Evolutionary conservation across 2,888 invertebrate genomes (phyloP), one percentile per base, ranked within the genome.

Genomic region (Bombylius discolor): DNA sequence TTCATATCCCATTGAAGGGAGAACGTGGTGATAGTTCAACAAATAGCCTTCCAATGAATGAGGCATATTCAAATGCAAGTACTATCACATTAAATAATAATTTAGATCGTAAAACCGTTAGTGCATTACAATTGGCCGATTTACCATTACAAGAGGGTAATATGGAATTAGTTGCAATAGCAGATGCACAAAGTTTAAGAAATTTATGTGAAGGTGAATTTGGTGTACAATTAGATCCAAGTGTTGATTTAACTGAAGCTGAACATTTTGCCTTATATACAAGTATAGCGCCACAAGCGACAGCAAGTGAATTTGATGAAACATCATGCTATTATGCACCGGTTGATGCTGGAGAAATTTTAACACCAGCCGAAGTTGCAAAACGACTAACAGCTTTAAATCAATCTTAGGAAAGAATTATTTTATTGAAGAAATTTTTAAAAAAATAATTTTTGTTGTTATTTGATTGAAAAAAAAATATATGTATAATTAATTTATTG

Each of bases 191-290:
- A 62, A 74, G 75, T 56, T 60, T 74, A 56, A 70, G 67, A 52
- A 73, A 75, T 59, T 61, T 74, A 54, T 72, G 73, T 50, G 74
- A 74, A 59, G 74, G 72, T 4, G 68, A 73, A 55, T 74, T 69
- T 51, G 71, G 74, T 59, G 72, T 74, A 4, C 65, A 70, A 53
- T 66, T 74, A 36, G 75, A 76, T 65, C 70, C 73, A 47, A 81
- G 82, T 56, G 70, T 85, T 48, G 89, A 89, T 63, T 72, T 91
- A 39, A 90, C 90, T 0, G 90, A 91, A 63, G 91, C 89, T 1
- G 92, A 92, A 66, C 88, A 91, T 68, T 91, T 89, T 70, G 91
- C 91, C 42, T 71, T 92, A 58, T 92, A 92, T 64, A 91, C 89
- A 65, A 84, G 87, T 54, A 81, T 90, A 68, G 89, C 91, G 12